Evolutionary conservation across 2,113 vertebrate genomes (phyloP).

Genomic region (Rhinolophus ferrumequinum): DNA sequence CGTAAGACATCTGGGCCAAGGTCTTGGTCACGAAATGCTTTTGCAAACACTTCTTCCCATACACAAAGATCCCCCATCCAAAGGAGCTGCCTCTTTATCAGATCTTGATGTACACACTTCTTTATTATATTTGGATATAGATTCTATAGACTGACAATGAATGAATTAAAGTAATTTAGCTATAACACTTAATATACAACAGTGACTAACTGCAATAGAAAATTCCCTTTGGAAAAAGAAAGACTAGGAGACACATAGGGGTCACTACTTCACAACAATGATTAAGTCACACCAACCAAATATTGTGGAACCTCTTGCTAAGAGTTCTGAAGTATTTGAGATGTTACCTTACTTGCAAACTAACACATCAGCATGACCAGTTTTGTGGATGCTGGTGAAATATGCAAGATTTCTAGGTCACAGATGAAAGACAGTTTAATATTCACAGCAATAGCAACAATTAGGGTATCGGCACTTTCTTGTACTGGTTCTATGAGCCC

Average conservation of each 20-base stretch:
- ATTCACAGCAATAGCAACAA: not conserved
- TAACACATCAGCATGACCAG: not conserved
- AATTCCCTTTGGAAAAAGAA: not conserved
- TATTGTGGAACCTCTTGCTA: not conserved
- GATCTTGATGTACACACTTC: not conserved
- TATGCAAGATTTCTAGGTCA: not conserved
- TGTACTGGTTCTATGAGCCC: not conserved
- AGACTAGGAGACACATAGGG: not conserved
- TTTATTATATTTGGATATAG: not conserved
- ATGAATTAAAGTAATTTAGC: not conserved
- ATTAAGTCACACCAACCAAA: not conserved
- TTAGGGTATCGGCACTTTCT: not conserved
- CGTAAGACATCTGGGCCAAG: not conserved
- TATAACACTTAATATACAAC: not conserved
- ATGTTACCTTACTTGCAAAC: not conserved
- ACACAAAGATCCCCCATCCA: not conserved
- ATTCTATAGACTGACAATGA: not conserved
- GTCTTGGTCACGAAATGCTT: not conserved
- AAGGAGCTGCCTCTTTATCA: not conserved
- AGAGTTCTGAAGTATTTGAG: not conserved
- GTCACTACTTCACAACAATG: not conserved
- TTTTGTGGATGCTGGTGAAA: not conserved
- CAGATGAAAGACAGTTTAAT: not conserved
- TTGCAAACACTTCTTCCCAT: not conserved
- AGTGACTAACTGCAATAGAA: not conserved